Evolutionary conservation across 2,797 vertebrate genomes (phyloP).

Genomic region (Sparidentex hasta): DNA sequence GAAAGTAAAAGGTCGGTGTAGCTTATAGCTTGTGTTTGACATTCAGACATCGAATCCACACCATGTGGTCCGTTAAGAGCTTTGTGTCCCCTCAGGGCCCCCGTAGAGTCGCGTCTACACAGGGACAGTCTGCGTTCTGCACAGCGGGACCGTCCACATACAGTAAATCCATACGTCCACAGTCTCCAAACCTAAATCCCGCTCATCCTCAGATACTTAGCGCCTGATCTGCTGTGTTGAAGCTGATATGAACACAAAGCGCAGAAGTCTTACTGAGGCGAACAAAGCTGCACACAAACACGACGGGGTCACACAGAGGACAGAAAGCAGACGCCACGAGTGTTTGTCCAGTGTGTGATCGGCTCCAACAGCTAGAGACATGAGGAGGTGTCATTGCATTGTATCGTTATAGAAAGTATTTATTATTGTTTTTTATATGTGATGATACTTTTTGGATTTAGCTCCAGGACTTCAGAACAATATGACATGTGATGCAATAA

Average conservation of each 20-base stretch:
- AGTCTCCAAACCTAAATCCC: constrained; percentile 11
- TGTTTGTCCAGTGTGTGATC: background rate
- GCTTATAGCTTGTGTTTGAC: constrained; percentile 18
- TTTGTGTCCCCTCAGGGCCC: constrained; percentile 24
- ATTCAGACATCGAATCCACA: constrained; percentile 38
- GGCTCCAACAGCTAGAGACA: background rate
- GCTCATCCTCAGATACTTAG: constrained; percentile 22
- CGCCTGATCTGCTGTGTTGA: constrained; percentile 1
- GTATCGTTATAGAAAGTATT: no score
- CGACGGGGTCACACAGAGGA: constrained; percentile 15
- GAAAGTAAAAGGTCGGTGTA: background rate
- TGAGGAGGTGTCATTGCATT: background rate
- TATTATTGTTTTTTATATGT: no score
- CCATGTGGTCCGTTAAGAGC: background rate
- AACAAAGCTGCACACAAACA: constrained; percentile 13
- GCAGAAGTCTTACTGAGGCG: constrained; percentile 9
- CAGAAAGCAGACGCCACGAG: background rate
- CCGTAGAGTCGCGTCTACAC: background rate
- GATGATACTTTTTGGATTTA: no score
- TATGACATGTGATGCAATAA: no score
- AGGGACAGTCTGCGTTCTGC: background rate
- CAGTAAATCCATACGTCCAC: constrained; percentile 30
- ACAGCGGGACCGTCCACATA: background rate
- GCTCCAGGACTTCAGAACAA: no score
- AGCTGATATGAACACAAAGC: constrained; percentile 8